Evolutionary conservation across 2,797 vertebrate species (phyloP), one percentile per base, ranked within the genome.

Genomic region (Sebastes wilsoni): DNA sequence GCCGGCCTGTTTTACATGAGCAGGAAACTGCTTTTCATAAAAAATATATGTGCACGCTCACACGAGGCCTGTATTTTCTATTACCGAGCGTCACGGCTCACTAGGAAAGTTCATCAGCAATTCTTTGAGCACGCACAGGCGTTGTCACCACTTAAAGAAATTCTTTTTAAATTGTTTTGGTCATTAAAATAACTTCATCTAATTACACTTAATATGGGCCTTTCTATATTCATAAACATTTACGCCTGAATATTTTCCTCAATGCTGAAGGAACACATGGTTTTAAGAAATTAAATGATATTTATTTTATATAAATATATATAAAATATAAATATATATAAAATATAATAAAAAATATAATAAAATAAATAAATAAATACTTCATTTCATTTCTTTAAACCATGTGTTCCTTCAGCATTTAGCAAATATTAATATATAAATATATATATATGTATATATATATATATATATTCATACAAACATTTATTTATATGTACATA

Each of bases 21-120:
- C 82, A 87, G 90, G 86, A 89, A 90, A 83, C 83, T 81, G 82
- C 66, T 90, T 92, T 92, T 81, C 87, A 91, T 87, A 82, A 87
- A 84, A 67, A 54, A 70, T 22, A 67, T 59, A 20, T 4, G 38
- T 32, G 36, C 66, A 16, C 23, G 52, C 73, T 60, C 66, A 18
- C 8, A 55, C 66, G 42, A 65, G 69, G 79, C 66, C 80, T 82
- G 62, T 8, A 58, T 73, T 84, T 83, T 83, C 77, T 71, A 79
- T 67, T 81, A 72, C 46, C 73, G 59, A 46, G 34, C 18, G 79
- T 83, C 87, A 90, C 2, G 60, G 85, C 77, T 87, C 75, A 80
- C 75, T 84, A 66, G 66, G 25, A 84, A 55, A 86, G 69, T 66
- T 55, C 68, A 84, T 84, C 72, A 81, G 67, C 79, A 68, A 56